Conservation (phyloP, 1,140 invertebrate genomes). For the Acromyrmex charruanus region DNA sequence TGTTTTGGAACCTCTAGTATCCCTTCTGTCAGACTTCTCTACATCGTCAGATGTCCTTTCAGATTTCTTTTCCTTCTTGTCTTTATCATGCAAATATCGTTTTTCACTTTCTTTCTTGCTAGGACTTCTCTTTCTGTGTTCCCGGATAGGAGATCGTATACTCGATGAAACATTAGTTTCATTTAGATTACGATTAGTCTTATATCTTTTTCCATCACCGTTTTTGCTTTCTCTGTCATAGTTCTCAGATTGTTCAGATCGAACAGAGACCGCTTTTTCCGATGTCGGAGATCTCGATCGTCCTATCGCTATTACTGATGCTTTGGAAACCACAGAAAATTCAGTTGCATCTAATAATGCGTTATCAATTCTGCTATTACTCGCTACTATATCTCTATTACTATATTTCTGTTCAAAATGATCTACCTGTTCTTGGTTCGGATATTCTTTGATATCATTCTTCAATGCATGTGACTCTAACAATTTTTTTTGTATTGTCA, state of each 20-base stretch:
- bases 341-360: slow-evolving; percentile 58
- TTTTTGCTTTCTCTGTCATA: slow-evolving; percentile 31
- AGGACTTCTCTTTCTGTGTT: slow-evolving; percentile 75
- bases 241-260: slow-evolving; percentile 47
- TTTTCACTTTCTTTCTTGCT: slow-evolving; percentile 72
- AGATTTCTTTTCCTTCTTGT: slow-evolving; percentile 73
- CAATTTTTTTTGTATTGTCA: slow-evolving; percentile 67
- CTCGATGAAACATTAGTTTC: slow-evolving; percentile 1
- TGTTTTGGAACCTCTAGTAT: slow-evolving; percentile 67
- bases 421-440: neutral
- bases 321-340: slow-evolving; percentile 44
- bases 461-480: slow-evolving; percentile 47
- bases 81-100: slow-evolving; percentile 74
- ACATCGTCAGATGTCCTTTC: slow-evolving; percentile 76
- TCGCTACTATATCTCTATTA: neutral
- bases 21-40: slow-evolving; percentile 69
- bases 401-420: slow-evolving; percentile 53
- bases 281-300: slow-evolving; percentile 39
- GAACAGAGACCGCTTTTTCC: slow-evolving; percentile 36
- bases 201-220: slow-evolving; percentile 59
- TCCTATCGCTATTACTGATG: slow-evolving; percentile 25
- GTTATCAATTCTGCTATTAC: slow-evolving; percentile 1
- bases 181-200: slow-evolving; percentile 29
- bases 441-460: slow-evolving; percentile 10
- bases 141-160: slow-evolving; percentile 61